Evolutionary conservation across 2,888 invertebrate genomes (phyloP), one percentile per base, ranked within the genome.

Genomic region (Dorcus hopei): DNA sequence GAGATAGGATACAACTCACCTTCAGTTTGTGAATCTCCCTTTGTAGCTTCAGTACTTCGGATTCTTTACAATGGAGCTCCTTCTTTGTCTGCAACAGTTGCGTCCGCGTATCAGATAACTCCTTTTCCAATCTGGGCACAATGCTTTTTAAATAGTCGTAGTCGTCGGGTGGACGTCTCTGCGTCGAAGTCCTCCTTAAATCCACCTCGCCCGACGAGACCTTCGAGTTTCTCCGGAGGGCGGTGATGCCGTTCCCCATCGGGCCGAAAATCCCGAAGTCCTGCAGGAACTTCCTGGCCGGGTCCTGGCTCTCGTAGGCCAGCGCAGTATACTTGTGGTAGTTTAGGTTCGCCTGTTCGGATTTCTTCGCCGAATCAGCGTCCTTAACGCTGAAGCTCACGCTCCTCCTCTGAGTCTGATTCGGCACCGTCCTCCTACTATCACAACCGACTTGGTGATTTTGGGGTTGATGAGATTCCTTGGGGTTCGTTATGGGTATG

Each of bases 21-120:
- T 85, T 87, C 49, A 88, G 76, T 74, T 89, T 89, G 74, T 89
- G 87, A 52, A 88, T 83, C 77, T 90, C 89, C 54, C 87, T 79
- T 71, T 86, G 84, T 45, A 89, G 76, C 67, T 83, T 82, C 40
- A 81, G 70, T 50, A 88, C 81, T 72, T 86, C 85, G 41, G 80
- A 78, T 61, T 87, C 86, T 58, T 82, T 81, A 42, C 75, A 76
- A 53, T 79, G 79, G 45, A 87, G 76, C 56, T 82, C 77, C 65
- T 83, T 82, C 65, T 80, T 81, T 38, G 85, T 79, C 38, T 82
- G 80, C 23, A 77, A 74, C 56, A 87, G 74, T 70, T 88, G 86
- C 1, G 80, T 78, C 59, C 84, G 83, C 72, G 80, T 73, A 11
- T 81, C 80, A 33, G 76, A 73, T 39, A 82, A 65, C 62, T 83